Evolutionary conservation across 2,888 invertebrate genomes (phyloP), one percentile per base, ranked within the genome.

Genomic region (Pristionchus mayeri): DNA sequence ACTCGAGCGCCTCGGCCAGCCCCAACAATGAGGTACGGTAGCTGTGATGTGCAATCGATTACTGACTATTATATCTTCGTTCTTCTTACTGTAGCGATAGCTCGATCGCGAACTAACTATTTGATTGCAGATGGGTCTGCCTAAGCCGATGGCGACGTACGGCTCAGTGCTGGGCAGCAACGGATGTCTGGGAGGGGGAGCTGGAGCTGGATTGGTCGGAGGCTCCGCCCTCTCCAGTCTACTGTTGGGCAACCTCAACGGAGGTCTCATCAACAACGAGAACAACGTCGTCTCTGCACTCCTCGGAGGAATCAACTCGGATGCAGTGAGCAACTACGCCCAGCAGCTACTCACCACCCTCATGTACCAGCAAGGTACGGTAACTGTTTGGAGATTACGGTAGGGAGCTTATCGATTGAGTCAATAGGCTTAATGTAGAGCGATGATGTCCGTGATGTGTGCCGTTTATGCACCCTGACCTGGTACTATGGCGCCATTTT

Each of bases 321-420:
- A 63, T 1, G 18, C 63, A 6, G 3, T 89, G 84, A 86, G 85
- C 44, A 40, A 57, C 71, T 76, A 85, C n/a, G 67, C 84, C 27
- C 84, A 84, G 48, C 84, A 84, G n/a, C 75, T 89, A 9, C 85
- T 89, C 71, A 87, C 85, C 67, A 85, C 84, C 52, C 84, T 86
- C 44, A 54, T 88, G 37, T 88, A 88, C 63, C 88, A 88, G 79
- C 88, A 88, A 86, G 85, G 88, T 88, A 75, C 34, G 87, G 44
- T 71, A 71, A 13, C 3, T 9, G 44, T n/a, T n/a, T n/a, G 44
- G 44, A 44, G 44, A 13, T n/a, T n/a, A n/a, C n/a, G 44, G 44
- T 6, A 44, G 44, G 44, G 44, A 44, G 44, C 7, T 6, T 6
- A 9, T 9, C 44, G 44, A 13, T 27, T 1, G 27, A 78, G 11